Conservation (phyloP, 2,888 invertebrate species). For the Callyntrura guangdongensis region DNA sequence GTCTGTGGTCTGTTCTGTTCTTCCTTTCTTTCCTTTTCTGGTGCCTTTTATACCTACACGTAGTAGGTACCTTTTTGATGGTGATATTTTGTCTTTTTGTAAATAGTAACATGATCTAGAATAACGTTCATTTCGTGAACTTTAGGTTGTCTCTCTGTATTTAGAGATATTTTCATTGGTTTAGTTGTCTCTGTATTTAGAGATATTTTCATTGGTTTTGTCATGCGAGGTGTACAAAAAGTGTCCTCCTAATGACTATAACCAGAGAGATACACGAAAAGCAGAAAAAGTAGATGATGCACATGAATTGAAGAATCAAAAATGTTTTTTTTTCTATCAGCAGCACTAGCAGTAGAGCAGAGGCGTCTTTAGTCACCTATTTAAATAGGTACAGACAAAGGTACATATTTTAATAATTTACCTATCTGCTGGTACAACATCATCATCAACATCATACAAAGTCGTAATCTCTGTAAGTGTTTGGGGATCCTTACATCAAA, state of each 20-base stretch:
- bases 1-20: slow-evolving; percentile 2
- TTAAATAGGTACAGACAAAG: background rate
- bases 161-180: slow-evolving; percentile 4
- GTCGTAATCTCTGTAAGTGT: background rate
- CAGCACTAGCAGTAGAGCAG: slow-evolving; percentile 18
- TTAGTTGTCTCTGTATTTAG: slow-evolving; percentile 6
- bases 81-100: background rate
- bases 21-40: background rate
- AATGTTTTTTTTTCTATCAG: slow-evolving; percentile 10
- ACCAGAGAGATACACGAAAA: background rate
- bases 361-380: slow-evolving; percentile 36
- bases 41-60: background rate
- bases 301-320: background rate
- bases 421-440: background rate
- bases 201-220: slow-evolving; percentile 16
- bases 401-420: background rate
- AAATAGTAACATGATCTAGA: slow-evolving; percentile 59
- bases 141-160: background rate
- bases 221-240: slow-evolving; percentile 1
- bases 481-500: background rate
- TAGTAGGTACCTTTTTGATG: background rate
- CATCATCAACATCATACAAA: slow-evolving; percentile 22
- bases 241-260: background rate
- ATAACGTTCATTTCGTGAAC: background rate
- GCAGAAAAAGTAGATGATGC: background rate